A percentile compares a stretch with the other conserved stretches of the same genome.
These are phyloP conservation scores for Rhodophaea formosa DNA, from an alignment of 2,888 invertebrate species.

Conservation along the genomic window DNA sequence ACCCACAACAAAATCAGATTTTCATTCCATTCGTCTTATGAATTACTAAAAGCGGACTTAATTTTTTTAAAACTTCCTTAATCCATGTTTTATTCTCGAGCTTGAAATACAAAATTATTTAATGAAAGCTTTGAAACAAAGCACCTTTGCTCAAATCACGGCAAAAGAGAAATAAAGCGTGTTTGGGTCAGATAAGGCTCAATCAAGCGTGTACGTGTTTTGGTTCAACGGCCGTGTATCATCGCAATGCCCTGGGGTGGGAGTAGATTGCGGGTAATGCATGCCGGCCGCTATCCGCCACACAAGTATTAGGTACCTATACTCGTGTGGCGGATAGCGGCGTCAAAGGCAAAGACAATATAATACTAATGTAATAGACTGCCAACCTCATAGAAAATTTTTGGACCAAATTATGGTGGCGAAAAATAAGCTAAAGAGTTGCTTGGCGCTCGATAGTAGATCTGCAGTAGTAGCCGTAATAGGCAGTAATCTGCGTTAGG, in stretches of 20 bases:
- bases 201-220: slow-evolving; percentile 41
- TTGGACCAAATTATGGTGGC: too few relatives aligned
- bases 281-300: neutral
- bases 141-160: slow-evolving; percentile 7
- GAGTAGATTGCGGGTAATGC: neutral
- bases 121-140: neutral
- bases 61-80: neutral
- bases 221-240: slow-evolving; percentile 28
- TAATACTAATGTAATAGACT: too few relatives aligned
- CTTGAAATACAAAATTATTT: neutral
- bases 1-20: too few relatives aligned
- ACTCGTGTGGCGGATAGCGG: too few relatives aligned
- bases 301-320: too few relatives aligned
- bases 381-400: too few relatives aligned
- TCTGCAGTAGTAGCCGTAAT: too few relatives aligned
- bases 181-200: slow-evolving; percentile 34
- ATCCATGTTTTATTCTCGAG: neutral
- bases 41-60: neutral
- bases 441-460: too few relatives aligned
- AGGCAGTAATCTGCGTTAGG: too few relatives aligned
- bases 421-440: too few relatives aligned
- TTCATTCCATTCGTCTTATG: too few relatives aligned
- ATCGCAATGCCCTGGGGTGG: slow-evolving; percentile 9
- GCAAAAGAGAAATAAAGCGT: slow-evolving; percentile 22
- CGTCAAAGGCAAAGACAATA: too few relatives aligned